These are phyloP conservation scores for Phrynosoma platyrhinos DNA, from an alignment of 2,113 vertebrate species.

Conservation along the genomic window DNA sequence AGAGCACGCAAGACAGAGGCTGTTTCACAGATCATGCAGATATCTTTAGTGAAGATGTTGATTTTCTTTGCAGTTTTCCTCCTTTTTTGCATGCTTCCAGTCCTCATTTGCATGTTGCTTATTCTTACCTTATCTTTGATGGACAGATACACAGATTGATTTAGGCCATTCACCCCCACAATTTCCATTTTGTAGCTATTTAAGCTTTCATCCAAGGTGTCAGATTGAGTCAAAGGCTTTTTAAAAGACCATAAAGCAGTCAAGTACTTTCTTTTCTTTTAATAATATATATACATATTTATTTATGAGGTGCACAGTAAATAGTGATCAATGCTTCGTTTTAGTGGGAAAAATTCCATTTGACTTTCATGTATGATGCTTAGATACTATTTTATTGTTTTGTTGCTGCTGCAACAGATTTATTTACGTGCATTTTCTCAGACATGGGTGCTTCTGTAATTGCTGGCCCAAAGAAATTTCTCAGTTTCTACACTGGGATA, in stretches of 20 bases:
- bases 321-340: constrained; percentile 66
- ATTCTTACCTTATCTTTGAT: constrained; percentile 66
- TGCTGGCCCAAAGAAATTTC: constrained; percentile 38
- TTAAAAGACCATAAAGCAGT: constrained; percentile 49
- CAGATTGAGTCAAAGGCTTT: constrained; percentile 63
- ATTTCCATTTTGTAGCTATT: constrained; percentile 67
- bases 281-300: constrained; percentile 49
- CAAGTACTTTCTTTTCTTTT: constrained; percentile 61
- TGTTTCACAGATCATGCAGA: background rate
- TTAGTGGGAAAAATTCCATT: constrained; percentile 57
- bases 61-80: constrained; percentile 40
- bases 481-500: constrained; percentile 40
- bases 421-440: constrained; percentile 45
- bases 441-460: constrained; percentile 55
- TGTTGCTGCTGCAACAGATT: constrained; percentile 59
- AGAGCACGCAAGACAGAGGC: constrained; percentile 7
- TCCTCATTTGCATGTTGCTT: constrained; percentile 65
- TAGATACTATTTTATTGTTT: constrained; percentile 54
- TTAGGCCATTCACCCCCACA: constrained; percentile 70
- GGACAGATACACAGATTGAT: constrained; percentile 69
- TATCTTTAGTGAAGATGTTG: constrained; percentile 49
- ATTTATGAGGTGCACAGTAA: constrained; percentile 67
- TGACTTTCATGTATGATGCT: constrained; percentile 54
- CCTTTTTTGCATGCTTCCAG: constrained; percentile 59
- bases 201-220: constrained; percentile 55